These are phyloP conservation scores for Anabacerthia variegaticeps DNA, from an alignment of 2,797 vertebrate species.

Conservation along the genomic window DNA sequence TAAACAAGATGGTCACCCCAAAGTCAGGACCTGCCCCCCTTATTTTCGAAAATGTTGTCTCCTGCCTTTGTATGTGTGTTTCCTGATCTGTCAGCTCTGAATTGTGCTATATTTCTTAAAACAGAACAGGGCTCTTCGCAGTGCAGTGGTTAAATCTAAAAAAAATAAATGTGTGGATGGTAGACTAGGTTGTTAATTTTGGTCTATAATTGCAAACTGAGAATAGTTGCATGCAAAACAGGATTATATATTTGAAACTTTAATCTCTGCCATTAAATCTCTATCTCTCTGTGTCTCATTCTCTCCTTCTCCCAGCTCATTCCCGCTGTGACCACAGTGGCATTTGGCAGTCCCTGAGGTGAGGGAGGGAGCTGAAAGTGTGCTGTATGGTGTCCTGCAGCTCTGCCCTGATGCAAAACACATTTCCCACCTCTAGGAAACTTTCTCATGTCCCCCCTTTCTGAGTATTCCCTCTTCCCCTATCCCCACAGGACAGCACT, in stretches of 20 bases:
- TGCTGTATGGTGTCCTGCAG: not conserved
- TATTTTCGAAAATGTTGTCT: not conserved
- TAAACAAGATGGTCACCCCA: not conserved
- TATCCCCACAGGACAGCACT: not conserved
- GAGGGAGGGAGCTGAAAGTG: not conserved
- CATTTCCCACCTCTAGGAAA: not conserved
- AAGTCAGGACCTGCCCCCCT: not conserved
- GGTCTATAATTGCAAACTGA: not conserved
- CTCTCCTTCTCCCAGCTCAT: not conserved
- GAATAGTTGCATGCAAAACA: not conserved
- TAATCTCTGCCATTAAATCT: not conserved
- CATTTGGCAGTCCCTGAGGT: slow-evolving; percentile 26
- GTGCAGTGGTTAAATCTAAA: not conserved
- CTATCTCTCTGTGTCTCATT: not conserved
- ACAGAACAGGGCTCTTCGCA: not conserved
- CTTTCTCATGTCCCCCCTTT: not conserved
- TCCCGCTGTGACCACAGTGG: slow-evolving; percentile 1
- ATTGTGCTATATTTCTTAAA: not conserved
- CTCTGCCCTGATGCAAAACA: slow-evolving; percentile 9
- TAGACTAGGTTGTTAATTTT: not conserved
- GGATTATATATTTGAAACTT: not conserved
- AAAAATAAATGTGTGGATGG: not conserved
- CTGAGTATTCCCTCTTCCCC: not conserved
- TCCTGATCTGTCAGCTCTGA: not conserved
- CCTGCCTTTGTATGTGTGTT: not conserved